A percentile compares a stretch with the other conserved stretches of the same genome.
Evolutionary conservation across 2,797 vertebrate species (phyloP).

Genomic region (Mormyrus hasselquistii): DNA sequence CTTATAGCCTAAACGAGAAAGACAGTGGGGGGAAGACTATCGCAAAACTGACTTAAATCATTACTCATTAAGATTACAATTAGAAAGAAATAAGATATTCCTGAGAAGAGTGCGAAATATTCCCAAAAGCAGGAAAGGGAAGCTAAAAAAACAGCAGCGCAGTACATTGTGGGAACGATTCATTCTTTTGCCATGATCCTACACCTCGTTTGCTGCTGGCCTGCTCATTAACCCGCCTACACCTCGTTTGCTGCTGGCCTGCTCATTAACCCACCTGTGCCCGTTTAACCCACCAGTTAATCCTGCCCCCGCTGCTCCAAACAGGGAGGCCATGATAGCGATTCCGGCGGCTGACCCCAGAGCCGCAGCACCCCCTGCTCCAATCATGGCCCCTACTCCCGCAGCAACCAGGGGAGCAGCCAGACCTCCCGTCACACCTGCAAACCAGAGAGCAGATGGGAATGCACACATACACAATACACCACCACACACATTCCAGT

Average conservation of each 20-base stretch:
- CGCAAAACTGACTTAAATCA: background rate
- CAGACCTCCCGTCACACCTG: conserved; percentile 89
- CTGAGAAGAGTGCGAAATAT: background rate
- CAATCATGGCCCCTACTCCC: conserved; percentile 79
- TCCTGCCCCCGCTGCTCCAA: conserved; percentile 91
- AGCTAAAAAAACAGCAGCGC: too few species aligned
- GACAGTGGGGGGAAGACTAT: background rate
- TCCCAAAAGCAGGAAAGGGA: background rate
- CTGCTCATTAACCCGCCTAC: too few species aligned
- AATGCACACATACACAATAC: background rate
- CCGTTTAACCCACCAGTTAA: conserved; percentile 70
- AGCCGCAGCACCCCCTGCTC: conserved; percentile 84
- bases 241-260: background rate
- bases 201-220: background rate
- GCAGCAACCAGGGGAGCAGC: conserved; percentile 87
- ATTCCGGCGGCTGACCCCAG: conserved; percentile 84
- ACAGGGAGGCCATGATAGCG: conserved; percentile 88
- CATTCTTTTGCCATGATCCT: background rate
- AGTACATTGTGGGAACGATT: background rate
- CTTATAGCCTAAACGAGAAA: conserved; percentile 77
- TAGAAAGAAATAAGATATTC: background rate
- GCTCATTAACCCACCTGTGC: background rate
- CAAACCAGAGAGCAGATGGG: background rate
- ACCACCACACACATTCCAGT: background rate
- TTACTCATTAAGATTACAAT: background rate